Base-by-base conservation (phyloP, 2,113 vertebrate genomes). In the Romanogobio albipinnatus region DNA sequence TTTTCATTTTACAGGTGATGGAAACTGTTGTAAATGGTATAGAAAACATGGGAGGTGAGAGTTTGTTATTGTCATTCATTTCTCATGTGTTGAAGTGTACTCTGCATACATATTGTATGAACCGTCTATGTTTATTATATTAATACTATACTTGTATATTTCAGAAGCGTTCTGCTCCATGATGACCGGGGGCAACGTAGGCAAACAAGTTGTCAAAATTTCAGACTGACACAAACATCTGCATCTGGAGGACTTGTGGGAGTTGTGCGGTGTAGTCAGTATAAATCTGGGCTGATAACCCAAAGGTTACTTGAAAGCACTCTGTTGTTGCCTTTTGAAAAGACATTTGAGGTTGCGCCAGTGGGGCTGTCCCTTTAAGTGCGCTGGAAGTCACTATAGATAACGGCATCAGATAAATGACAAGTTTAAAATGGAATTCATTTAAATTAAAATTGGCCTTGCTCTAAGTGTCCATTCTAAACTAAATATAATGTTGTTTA, bases 131-230 rank as follows among this genome's bases (percentile, higher is more conserved):
- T 76, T 53, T 76, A 29, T 76, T 76, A 17, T 29, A 19, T 70
- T 39, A 68, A 68, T 68, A 43, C 17, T 43, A 5, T 33, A 9
- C 53, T 56, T 22, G 24, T 14, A 33, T 51, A 53, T 95, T 95
- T 36, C 93, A 99, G 97, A 90, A 24, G 97, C 98, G 73, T 99
- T 99, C 92, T 96, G 96, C 92, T 97, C 97, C 15, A 96, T 99
- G 98, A 99, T 99, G 98, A 95, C 86, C 53, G 97, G 98, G 45
- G 96, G 97, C 82, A 99, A 99, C 89, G 90, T 94, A 11, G 97
- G 98, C 88, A 99, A 99, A 91, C 98, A 99, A 90, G 95, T 99
- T 43, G 91, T 99, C 77, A 95, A 93, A 76, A 90, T 99, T 89
- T 96, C 95, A 10, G 93, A 96, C 81, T 96, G 92, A 91, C 89